Percentiles rank a stretch among this genome's conserved stretches.
phyloP scores from a whole-genome alignment of 2,113 vertebrate species.

The Pomatostomus ruficeps region DNA sequence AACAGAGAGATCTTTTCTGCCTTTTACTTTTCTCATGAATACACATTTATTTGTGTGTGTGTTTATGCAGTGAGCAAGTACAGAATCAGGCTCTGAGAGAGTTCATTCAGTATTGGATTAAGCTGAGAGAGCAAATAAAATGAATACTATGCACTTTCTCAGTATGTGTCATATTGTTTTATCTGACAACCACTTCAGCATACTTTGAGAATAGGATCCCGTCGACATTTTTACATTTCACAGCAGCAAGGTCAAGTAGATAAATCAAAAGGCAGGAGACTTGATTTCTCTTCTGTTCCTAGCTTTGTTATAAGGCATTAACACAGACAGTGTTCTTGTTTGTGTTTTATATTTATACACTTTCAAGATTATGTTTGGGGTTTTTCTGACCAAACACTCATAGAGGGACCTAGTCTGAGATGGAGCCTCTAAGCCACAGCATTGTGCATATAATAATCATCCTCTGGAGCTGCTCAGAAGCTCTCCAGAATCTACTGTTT shows the following conservation, averaged over 20 bases:
- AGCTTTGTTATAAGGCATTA: not conserved
- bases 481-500: not conserved
- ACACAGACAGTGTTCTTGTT: not conserved
- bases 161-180: not conserved
- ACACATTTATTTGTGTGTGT: not conserved
- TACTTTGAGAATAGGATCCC: not conserved
- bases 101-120: not conserved
- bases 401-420: not conserved
- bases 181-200: not conserved
- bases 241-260: not conserved
- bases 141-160: not conserved
- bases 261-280: not conserved
- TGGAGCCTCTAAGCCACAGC: not conserved
- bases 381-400: not conserved
- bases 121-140: not conserved
- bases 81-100: not conserved
- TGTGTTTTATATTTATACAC: not conserved
- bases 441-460: not conserved
- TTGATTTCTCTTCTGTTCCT: not conserved
- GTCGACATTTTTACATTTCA: not conserved
- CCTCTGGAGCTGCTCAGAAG: not conserved
- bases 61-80: not conserved
- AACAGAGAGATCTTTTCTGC: not conserved
- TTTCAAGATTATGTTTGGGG: fast-evolving
- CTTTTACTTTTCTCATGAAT: not conserved